phyloP scores from a whole-genome alignment of 2,797 vertebrate genomes.

The Enteromius fasciolatus region DNA sequence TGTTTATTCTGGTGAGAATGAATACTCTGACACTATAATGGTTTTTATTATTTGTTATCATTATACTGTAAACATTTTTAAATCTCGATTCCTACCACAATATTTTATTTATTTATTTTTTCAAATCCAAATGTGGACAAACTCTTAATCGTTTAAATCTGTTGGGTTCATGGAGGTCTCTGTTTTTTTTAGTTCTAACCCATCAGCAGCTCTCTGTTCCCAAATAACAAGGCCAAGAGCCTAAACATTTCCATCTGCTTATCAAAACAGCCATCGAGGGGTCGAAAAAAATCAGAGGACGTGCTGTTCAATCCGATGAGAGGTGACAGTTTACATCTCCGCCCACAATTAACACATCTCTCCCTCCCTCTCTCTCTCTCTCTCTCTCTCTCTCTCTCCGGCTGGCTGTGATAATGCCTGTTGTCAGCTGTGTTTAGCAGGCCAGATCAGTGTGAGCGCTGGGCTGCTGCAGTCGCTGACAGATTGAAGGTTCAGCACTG shows the following conservation, averaged over 20 bases:
- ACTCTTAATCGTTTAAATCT: neutral
- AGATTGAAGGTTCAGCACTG: constrained; percentile 99
- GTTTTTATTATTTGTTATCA: neutral
- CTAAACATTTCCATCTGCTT: constrained; percentile 54
- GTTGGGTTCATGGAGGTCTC: constrained; percentile 20
- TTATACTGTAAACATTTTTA: neutral
- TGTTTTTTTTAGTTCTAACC: neutral
- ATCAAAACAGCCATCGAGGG: constrained; percentile 37
- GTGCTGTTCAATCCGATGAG: constrained; percentile 94
- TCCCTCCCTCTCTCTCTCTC: neutral
- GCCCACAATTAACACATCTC: constrained; percentile 99
- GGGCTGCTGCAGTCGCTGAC: constrained; percentile 99
- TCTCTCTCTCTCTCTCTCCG: constrained; percentile 56
- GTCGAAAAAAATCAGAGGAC: constrained; percentile 39
- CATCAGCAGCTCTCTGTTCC: constrained; percentile 32
- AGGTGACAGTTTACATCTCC: constrained; percentile 99
- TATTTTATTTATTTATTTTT: neutral
- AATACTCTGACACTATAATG: neutral
- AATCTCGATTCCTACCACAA: neutral
- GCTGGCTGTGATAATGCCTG: constrained; percentile 99
- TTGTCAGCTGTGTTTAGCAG: constrained; percentile 99
- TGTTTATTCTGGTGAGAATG: neutral
- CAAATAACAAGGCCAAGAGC: constrained; percentile 35
- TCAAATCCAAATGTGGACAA: neutral
- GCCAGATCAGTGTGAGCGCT: constrained; percentile 99